A percentile compares a stretch with the other conserved stretches of the same genome.
These are phyloP conservation scores for Pelagia noctiluca DNA, from an alignment of 30 jellyfish, hydroid and myxozoan genomes.

Conservation along the genomic window DNA sequence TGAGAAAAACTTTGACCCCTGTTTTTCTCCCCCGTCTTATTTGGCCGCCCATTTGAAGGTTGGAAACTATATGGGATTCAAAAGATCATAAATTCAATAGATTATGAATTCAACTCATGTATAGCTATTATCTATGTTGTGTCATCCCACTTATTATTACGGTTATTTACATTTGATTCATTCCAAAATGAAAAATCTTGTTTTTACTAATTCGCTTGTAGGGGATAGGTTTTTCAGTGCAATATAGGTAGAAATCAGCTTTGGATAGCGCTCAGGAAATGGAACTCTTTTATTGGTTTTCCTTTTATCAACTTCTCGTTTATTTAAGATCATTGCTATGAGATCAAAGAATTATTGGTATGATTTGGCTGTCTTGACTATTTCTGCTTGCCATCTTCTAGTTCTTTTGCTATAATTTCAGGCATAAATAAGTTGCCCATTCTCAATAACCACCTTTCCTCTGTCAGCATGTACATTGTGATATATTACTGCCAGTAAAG, in stretches of 20 bases:
- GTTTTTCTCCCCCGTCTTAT: too few relatives aligned
- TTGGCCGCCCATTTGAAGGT: too few relatives aligned
- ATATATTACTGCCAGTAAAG: conserved; percentile 2
- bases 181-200: conserved; percentile 24
- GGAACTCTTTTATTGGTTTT: not conserved
- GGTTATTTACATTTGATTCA: too few relatives aligned
- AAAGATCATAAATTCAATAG: too few relatives aligned
- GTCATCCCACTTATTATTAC: too few relatives aligned
- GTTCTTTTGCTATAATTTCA: not conserved
- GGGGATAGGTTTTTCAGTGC: conserved; percentile 24
- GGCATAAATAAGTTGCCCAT: not conserved
- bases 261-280: not conserved
- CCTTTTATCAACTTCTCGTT: not conserved
- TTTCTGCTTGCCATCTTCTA: not conserved
- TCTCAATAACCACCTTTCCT: not conserved
- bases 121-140: too few relatives aligned
- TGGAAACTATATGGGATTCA: too few relatives aligned
- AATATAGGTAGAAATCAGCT: conserved; percentile 30
- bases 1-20: too few relatives aligned
- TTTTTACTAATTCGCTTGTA: conserved; percentile 13
- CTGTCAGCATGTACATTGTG: not conserved
- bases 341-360: too few relatives aligned
- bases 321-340: not conserved
- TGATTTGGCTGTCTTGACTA: too few relatives aligned
- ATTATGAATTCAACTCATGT: too few relatives aligned